phyloP scores from a whole-genome alignment of 2,797 vertebrate genomes.

The Sandelia bainsii region DNA sequence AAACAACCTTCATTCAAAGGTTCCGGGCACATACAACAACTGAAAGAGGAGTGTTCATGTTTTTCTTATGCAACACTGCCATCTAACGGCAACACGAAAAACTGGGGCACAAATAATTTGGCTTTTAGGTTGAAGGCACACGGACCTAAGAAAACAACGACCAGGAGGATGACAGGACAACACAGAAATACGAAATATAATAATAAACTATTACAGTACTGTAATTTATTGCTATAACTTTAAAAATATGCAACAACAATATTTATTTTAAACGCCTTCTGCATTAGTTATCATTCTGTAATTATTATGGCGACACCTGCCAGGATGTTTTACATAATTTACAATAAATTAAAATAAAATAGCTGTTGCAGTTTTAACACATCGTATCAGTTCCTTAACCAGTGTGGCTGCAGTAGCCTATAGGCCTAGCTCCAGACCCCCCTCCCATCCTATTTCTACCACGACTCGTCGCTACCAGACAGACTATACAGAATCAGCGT shows the following conservation, averaged over 20 bases:
- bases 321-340: neutral
- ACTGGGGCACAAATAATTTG: slow-evolving; percentile 31
- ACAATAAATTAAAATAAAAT: neutral
- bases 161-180: neutral
- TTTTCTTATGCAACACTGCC: slow-evolving; percentile 24
- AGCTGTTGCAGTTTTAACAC: neutral
- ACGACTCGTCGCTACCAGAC: slow-evolving; percentile 26
- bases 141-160: neutral
- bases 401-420: slow-evolving; percentile 27
- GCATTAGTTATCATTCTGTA: neutral
- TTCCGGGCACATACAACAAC: slow-evolving; percentile 59
- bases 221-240: too few relatives aligned
- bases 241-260: too few relatives aligned
- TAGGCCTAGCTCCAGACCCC: slow-evolving; percentile 6
- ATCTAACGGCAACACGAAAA: slow-evolving; percentile 32
- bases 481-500: slow-evolving; percentile 32
- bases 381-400: neutral
- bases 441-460: slow-evolving; percentile 19
- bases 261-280: neutral
- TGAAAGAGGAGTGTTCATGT: neutral
- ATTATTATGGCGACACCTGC: neutral
- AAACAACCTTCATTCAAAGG: neutral
- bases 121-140: neutral
- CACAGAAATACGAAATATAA: neutral
- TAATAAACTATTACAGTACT: neutral